Base-by-base conservation (phyloP, 1,140 invertebrate genomes). In the Pseudachorutes palmiensis region DNA sequence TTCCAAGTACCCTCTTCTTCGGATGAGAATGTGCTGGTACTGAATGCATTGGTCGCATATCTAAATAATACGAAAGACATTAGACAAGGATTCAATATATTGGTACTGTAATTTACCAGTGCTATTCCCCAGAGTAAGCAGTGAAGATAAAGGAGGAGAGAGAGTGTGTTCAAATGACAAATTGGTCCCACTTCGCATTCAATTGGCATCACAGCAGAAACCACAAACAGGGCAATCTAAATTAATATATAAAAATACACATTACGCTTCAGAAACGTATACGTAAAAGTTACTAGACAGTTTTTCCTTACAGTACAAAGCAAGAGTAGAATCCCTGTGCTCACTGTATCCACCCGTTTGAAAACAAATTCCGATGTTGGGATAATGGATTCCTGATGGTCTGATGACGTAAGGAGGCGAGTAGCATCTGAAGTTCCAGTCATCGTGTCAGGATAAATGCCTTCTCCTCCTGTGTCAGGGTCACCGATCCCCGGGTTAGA, bases 21-120 rank as follows among this genome's bases (percentile, higher is more conserved):
- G 33, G 19, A 71, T 36, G 65, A 65, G 60, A 45, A 73, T 73
- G 41, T 73, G 72, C 29, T 73, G 62, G 31, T 69, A 73, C 49
- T 71, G 72, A 32, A 73, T 69, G 32, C 59, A 67, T 30, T 73
- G 72, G 59, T 73, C 72, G 62, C 69, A 69, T 12, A 73, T 70
- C 72, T 73, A 32, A 12, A 51, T 55, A 48, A 14, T 36, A 45
- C 45, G 3, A 28, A 62, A n/a, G n/a, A n/a, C n/a, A 31, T 32
- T 26, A 64, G n/a, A 49, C 32, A 61, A 41, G 22, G 14, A 41
- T 48, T 61, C 9, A 62, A 14, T 31, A 1, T 64, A 48, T 33
- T 0, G 22, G 26, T 1, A 45, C 5, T 30, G 62, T 29, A 33
- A 36, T n/a, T 61, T 70, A 71, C 72, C 62, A 73, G 33, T 58